A percentile compares a stretch with the other conserved stretches of the same genome.
phyloP scores from a whole-genome alignment of 2,113 vertebrate genomes.

The Sterna hirundo region DNA sequence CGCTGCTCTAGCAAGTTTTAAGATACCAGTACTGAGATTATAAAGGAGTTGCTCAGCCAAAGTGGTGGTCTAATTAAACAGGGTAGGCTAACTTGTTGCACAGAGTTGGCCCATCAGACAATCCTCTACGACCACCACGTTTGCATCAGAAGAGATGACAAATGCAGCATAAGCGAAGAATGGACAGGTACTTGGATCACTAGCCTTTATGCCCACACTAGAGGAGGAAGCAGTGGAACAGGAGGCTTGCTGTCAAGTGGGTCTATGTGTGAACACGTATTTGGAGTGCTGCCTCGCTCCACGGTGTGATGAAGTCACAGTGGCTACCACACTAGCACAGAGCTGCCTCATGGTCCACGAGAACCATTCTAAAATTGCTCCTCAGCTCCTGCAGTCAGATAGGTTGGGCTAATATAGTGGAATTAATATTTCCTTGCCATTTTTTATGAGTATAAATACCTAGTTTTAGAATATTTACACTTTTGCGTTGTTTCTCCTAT shows the following conservation, averaged over 20 bases:
- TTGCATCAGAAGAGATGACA: neutral
- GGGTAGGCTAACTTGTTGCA: neutral
- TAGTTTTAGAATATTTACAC: neutral
- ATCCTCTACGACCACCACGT: neutral
- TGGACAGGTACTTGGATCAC: neutral
- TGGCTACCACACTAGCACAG: neutral
- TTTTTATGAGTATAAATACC: neutral
- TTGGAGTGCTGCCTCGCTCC: neutral
- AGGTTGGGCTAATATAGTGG: neutral
- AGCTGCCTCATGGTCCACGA: fast-evolving
- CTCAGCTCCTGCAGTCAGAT: neutral
- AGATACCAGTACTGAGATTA: neutral
- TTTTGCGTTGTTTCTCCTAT: neutral
- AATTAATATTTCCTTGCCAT: neutral
- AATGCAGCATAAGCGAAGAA: neutral
- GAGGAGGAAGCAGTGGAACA: neutral
- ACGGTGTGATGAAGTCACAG: fast-evolving
- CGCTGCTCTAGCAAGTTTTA: neutral
- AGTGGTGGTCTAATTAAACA: neutral
- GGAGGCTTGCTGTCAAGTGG: neutral
- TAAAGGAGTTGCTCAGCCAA: neutral
- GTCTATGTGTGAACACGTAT: neutral
- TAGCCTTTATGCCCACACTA: neutral
- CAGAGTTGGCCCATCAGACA: neutral
- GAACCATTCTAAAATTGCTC: neutral